Base-by-base conservation (phyloP, 2,888 invertebrate species). In the Sceliomorpha sp. region DNA sequence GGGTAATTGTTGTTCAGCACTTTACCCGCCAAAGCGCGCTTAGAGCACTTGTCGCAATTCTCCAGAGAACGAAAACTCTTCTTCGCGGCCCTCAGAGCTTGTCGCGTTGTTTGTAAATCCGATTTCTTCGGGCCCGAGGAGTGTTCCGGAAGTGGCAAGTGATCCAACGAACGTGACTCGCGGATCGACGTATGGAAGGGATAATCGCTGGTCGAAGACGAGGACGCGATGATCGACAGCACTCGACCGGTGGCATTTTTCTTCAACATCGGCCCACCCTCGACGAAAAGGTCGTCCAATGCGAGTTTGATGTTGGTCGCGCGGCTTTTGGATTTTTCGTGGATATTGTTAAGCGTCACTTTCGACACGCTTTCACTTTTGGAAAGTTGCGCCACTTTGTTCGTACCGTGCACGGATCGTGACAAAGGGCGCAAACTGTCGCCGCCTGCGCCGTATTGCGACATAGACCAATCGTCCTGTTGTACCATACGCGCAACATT, bases 151-250 rank as follows among this genome's bases (percentile, higher is more conserved):
- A 29, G 83, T 4, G 92, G 93, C 80, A 94, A 89, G 1, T 91
- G 91, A 82, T 94, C 93, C 64, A 94, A 86, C 0, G 93, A 93
- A 69, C 91, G 91, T 0, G 92, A 92, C 80, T 92, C 92, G 13
- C 92, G 89, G 66, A 92, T 88, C 12, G 78, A 76, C 14, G 84
- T 79, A 72, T 83, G 82, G 45, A 88, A 80, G 14, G 87, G 84
- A 74, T 84, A 84, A 44, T 88, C 87, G 51, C 82, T 83, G 2
- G 85, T 85, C 6, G 86, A 80, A n/a, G 84, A 82, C 64, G 92
- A 92, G 36, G 92, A 92, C 10, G 92, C 92, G 55, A 93, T 93
- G 55, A 92, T 92, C 48, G 92, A 92, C 45, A 93, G 83, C 10
- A 92, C 91, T 66, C 92, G 74, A 0, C 58, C 58, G 6, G 68